Evolutionary conservation across 2,797 vertebrate species (phyloP).

Genomic region (Danio choprae): DNA sequence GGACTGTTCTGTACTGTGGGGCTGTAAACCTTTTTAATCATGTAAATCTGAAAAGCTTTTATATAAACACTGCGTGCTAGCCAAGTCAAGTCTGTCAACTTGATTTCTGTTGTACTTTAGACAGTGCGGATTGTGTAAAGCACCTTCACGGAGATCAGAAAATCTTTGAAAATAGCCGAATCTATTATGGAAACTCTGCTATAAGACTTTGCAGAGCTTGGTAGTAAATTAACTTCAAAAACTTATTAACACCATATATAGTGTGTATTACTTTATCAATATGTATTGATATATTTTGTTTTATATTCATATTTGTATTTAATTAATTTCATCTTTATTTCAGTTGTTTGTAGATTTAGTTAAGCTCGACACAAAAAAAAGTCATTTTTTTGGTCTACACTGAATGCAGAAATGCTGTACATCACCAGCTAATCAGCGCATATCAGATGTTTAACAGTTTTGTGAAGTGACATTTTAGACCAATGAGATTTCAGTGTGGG

Average conservation of each 20-base stretch:
- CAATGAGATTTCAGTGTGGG: background rate
- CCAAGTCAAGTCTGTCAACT: no score
- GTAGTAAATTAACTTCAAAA: no score
- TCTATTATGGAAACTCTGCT: no score
- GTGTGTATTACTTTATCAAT: no score
- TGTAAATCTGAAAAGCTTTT: background rate
- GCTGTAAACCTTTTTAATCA: background rate
- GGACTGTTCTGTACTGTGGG: background rate
- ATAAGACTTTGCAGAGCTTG: no score
- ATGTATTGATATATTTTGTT: background rate
- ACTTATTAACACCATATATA: no score
- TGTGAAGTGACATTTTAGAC: background rate
- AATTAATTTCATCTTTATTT: background rate
- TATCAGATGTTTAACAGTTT: background rate
- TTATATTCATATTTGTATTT: background rate
- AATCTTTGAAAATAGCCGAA: no score
- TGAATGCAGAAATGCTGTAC: background rate
- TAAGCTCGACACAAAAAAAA: no score
- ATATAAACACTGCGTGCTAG: slow-evolving; percentile 4
- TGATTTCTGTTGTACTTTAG: no score
- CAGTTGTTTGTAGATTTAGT: background rate
- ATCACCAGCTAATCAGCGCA: background rate
- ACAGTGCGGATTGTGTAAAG: no score
- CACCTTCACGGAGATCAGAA: no score
- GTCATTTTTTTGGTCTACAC: background rate